Percentiles rank a stretch among this genome's conserved stretches.
These are phyloP conservation scores for Corythaeola cristata DNA, from an alignment of 2,113 vertebrate species.

Conservation along the genomic window DNA sequence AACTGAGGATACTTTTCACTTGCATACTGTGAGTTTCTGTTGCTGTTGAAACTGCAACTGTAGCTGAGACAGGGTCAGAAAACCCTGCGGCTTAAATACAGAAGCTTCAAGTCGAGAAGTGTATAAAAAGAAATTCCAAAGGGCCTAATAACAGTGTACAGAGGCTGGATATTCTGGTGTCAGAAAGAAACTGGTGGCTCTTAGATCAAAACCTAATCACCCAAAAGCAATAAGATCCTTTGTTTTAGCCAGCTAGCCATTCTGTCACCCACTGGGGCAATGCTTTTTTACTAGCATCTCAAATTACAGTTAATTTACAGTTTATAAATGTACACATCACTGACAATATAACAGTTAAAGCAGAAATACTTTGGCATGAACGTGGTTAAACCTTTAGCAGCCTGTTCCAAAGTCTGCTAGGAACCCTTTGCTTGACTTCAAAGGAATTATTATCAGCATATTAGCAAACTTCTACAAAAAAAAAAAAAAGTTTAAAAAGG, in stretches of 20 bases:
- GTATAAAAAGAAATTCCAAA: slow-evolving; percentile 67
- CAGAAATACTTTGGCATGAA: not conserved
- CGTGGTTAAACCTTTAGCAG: not conserved
- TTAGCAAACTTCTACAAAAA: not conserved
- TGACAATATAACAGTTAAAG: not conserved
- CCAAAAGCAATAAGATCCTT: slow-evolving; percentile 18
- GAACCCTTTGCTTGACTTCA: slow-evolving; percentile 20
- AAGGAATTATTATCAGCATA: slow-evolving; percentile 17
- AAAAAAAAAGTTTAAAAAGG: not conserved
- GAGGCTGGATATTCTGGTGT: slow-evolving; percentile 44
- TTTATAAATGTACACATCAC: not conserved
- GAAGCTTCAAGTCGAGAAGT: slow-evolving; percentile 39
- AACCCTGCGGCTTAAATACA: slow-evolving; percentile 52
- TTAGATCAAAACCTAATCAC: slow-evolving; percentile 56
- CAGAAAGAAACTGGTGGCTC: slow-evolving; percentile 31
- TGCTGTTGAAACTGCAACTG: not conserved
- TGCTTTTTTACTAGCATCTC: not conserved
- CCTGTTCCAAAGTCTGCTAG: slow-evolving; percentile 20
- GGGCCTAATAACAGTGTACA: slow-evolving; percentile 56
- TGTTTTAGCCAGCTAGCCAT: slow-evolving; percentile 13
- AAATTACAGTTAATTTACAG: not conserved
- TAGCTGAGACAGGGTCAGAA: slow-evolving; percentile 27
- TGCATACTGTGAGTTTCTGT: not conserved
- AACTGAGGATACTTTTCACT: not conserved
- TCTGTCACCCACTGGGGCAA: not conserved